Evolutionary conservation across 1,140 invertebrate genomes (phyloP), one percentile per base, ranked within the genome.

Genomic region (Oreohelix idahoensis): DNA sequence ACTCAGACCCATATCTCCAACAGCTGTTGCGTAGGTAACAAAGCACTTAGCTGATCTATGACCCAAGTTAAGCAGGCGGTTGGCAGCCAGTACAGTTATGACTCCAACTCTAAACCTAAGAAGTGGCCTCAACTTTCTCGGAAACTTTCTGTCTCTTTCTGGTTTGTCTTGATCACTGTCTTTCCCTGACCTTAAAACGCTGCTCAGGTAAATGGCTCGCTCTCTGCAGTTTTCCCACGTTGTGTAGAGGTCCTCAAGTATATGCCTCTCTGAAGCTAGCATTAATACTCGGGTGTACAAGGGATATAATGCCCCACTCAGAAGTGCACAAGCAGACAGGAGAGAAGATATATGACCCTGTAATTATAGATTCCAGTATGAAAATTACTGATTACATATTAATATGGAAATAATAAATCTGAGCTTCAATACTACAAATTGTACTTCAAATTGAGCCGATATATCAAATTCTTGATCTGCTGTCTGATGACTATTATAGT

Each of bases 231-330:
- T 86, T 29, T 90, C 89, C 88, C 88, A 89, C 36, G 86, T 86
- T 15, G 80, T 84, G 49, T 89, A 79, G 51, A 90, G 88, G n/a
- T 91, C 91, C 70, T 90, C 89, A 35, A 91, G 80, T 17, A 90
- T 83, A 15, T 88, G 84, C 0, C 89, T 83, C 84, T 92, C 87
- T 15, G 86, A 23, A 1, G 88, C 77, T n/a, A 92, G 82, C 26
- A 82, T 84, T 32, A 87, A 88, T n/a, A 81, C 81, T 1, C 90
- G 85, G 0, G 86, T 83, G 74, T 88, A 89, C 51, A 92, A 77
- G n/a, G 91, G 91, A 74, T 90, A 91, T 45, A 91, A 82, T 20
- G 89, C 91, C 69, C 91, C 91, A 83, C 85, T 85, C 32, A 92
- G 86, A 20, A 92, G 85, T 35, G 89, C 88, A 84, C 88, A 89